These are phyloP conservation scores for Malurus splendens DNA, from an alignment of 2,797 vertebrate genomes.

Conservation along the genomic window DNA sequence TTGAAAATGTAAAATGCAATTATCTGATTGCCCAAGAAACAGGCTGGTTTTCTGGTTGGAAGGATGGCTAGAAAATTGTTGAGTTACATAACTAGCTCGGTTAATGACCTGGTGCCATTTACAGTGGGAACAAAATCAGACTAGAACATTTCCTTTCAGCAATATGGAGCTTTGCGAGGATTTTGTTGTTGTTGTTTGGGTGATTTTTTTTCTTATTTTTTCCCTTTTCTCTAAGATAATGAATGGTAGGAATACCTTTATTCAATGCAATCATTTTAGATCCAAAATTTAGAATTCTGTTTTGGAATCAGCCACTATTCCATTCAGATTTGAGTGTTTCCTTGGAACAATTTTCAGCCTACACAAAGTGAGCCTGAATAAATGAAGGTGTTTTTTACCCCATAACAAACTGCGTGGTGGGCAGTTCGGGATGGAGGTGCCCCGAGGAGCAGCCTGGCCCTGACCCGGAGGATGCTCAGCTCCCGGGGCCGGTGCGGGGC, in stretches of 20 bases:
- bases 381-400: neutral
- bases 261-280: neutral
- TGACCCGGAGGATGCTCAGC: accelerated
- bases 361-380: neutral
- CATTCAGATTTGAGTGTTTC: neutral
- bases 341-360: neutral
- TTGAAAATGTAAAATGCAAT: conserved; percentile 31
- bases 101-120: conserved; percentile 28
- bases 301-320: neutral
- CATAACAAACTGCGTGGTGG: neutral
- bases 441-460: accelerated
- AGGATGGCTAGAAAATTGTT: conserved; percentile 1
- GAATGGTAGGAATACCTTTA: neutral
- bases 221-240: neutral
- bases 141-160: neutral
- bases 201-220: accelerated
- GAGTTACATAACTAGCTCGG: conserved; percentile 20
- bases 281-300: neutral
- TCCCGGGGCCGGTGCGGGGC: accelerated
- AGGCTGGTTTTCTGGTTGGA: conserved; percentile 8
- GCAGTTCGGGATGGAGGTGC: neutral
- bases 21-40: neutral
- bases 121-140: neutral
- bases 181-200: neutral
- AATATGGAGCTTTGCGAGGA: neutral